Percentiles rank a stretch among this genome's conserved stretches.
Evolutionary conservation across 2,888 invertebrate genomes (phyloP).

Genomic region (Thera obeliscata): DNA sequence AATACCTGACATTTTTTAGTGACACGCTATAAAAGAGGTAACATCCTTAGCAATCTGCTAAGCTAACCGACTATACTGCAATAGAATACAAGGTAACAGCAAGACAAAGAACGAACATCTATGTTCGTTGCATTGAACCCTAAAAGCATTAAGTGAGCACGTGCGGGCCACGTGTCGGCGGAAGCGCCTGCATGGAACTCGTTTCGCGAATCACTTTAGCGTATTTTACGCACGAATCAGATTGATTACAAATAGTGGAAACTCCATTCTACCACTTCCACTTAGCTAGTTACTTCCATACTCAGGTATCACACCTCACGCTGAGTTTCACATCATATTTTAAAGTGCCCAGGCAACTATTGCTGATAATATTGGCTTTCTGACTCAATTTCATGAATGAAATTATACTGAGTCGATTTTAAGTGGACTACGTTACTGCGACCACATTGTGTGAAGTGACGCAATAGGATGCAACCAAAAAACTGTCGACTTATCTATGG

Average conservation of each 20-base stretch:
- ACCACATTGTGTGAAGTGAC: conserved; percentile 24
- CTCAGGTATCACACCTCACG: background rate
- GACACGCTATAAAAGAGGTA: no score
- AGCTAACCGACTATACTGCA: no score
- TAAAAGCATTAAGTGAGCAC: background rate
- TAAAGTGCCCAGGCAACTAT: background rate
- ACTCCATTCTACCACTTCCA: conserved; percentile 15
- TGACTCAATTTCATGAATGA: conserved; percentile 14
- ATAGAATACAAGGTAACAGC: no score
- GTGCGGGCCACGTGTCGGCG: background rate
- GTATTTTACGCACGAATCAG: conserved; percentile 18
- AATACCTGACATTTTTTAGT: no score
- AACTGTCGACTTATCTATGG: background rate
- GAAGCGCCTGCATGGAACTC: background rate
- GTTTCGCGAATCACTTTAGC: conserved; percentile 10
- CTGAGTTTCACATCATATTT: conserved; percentile 2
- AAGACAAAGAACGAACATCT: no score
- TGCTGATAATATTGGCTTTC: background rate
- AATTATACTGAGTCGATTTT: background rate
- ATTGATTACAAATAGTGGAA: conserved; percentile 19
- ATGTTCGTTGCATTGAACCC: background rate
- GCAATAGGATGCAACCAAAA: conserved; percentile 19
- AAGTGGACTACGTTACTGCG: background rate
- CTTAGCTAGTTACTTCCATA: background rate
- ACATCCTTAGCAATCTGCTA: no score